Base-by-base conservation (phyloP, 1,140 invertebrate species). In the Batillaria attramentaria region DNA sequence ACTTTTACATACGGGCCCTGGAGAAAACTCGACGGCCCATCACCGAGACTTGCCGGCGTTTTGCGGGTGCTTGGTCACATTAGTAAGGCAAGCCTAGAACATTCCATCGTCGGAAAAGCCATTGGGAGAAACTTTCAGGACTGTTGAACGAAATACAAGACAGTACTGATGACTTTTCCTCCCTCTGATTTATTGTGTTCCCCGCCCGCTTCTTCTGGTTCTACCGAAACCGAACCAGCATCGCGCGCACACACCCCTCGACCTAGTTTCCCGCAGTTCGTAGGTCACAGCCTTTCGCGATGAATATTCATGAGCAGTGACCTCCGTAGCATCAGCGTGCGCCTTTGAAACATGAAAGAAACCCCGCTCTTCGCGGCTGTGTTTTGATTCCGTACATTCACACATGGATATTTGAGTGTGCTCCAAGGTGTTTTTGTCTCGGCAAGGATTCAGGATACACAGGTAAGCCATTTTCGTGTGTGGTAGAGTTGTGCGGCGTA, bases 301-400 rank as follows among this genome's bases (percentile, higher is more conserved):
- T 75, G 73, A 75, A 75, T 75, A 75, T 75, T 75, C 73, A 75
- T 75, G 57, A 62, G 37, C 54, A 8, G 35, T 75, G 73, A 75
- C 73, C 73, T 75, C 73, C 35, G 62, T 31, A 75, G 73, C 73
- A 75, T 75, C 73, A 75, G 73, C 73, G 73, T 75, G 73, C 70
- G 20, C 33, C 73, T 75, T 75, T 35, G 73, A 75, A 75, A 75
- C 73, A 62, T 75, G 73, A 41, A 75, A 75, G 57, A 62, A 75
- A 75, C 18, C 57, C 54, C 57, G 73, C 54, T 75, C 41, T 41
- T 33, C 33, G 37, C 68, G 39, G 35, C 20, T 62, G 57, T 65
- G 35, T 62, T 75, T 33, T 75, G 54, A 65, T 65, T 65, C 73
- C n/a, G 24, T 16, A 10, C 35, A 62, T 42, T 75, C 73, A 39